These are phyloP conservation scores for Agrilus planipennis DNA, from an alignment of 1,140 invertebrate species.

Conservation along the genomic window DNA sequence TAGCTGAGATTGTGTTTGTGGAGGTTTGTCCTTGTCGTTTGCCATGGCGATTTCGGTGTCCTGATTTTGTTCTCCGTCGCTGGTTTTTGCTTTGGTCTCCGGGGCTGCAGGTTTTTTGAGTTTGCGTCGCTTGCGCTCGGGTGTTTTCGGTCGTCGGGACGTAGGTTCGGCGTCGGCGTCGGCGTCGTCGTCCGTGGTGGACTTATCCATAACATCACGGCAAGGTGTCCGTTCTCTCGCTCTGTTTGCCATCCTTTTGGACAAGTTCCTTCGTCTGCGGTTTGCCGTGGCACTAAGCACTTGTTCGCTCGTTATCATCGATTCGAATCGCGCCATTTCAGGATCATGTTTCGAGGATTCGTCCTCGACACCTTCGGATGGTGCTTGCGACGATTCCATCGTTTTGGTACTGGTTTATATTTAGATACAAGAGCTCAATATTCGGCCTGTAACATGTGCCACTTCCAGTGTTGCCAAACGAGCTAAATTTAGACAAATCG, in stretches of 20 bases:
- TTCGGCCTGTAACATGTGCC: too few species aligned
- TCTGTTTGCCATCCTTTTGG: constrained; percentile 37
- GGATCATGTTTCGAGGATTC: constrained; percentile 15
- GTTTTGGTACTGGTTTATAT: constrained; percentile 20
- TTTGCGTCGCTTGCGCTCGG: constrained; percentile 16
- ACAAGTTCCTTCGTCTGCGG: constrained; percentile 39
- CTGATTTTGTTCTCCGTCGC: constrained; percentile 7
- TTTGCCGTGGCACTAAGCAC: constrained; percentile 35
- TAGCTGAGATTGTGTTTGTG: constrained; percentile 4
- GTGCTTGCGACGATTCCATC: constrained; percentile 22
- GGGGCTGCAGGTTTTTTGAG: constrained; percentile 11
- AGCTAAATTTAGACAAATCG: too few species aligned
- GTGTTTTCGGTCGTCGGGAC: constrained; percentile 18
- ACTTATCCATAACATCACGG: constrained; percentile 13
- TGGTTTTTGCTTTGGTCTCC: constrained; percentile 10
- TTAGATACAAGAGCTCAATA: too few species aligned
- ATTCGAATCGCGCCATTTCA: constrained; percentile 19
- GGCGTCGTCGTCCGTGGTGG: constrained; percentile 16
- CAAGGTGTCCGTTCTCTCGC: constrained; percentile 24
- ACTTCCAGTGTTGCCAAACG: too few species aligned
- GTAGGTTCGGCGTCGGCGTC: constrained; percentile 14
- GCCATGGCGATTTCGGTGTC: not conserved
- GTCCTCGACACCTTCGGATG: constrained; percentile 8
- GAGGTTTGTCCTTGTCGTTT: not conserved
- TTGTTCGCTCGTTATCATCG: constrained; percentile 35